Conservation (phyloP, 2,797 vertebrate species). For the Etheostoma perlongum region DNA sequence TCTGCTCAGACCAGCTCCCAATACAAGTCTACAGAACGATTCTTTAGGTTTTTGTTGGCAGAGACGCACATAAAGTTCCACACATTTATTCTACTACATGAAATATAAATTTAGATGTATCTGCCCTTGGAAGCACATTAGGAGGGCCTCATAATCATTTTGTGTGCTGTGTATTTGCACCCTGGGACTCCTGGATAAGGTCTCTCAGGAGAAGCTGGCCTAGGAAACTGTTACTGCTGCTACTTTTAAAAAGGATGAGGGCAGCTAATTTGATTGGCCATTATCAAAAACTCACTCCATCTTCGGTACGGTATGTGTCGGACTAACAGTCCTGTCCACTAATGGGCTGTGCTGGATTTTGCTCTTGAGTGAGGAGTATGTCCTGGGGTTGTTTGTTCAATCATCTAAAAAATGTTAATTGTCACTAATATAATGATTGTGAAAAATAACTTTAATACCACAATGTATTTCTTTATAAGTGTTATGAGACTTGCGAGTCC, state of each 20-base stretch:
- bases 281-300: slow-evolving; percentile 28
- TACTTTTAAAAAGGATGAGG: slow-evolving; percentile 28
- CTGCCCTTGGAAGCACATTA: slow-evolving; percentile 12
- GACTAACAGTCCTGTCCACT: slow-evolving; percentile 10
- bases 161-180: slow-evolving; percentile 25
- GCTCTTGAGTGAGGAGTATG: background rate
- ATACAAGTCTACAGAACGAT: slow-evolving; percentile 3
- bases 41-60: slow-evolving; percentile 8
- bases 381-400: slow-evolving; percentile 8
- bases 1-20: slow-evolving; percentile 15
- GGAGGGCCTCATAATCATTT: slow-evolving; percentile 12
- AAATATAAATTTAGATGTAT: slow-evolving; percentile 15
- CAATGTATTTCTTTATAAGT: slow-evolving; percentile 25
- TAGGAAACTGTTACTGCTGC: slow-evolving; percentile 25
- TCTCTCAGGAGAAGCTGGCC: slow-evolving; percentile 5
- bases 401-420: slow-evolving; percentile 20
- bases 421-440: slow-evolving; percentile 11
- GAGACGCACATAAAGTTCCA: background rate
- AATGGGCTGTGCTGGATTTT: slow-evolving; percentile 17
- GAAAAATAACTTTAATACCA: slow-evolving; percentile 25
- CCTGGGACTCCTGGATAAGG: slow-evolving; percentile 22
- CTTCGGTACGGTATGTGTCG: slow-evolving; percentile 6
- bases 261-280: slow-evolving; percentile 21
- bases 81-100: background rate
- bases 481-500: background rate